These are phyloP conservation scores for Byasa hedistus DNA, from an alignment of 2,888 invertebrate species.

Conservation along the genomic window DNA sequence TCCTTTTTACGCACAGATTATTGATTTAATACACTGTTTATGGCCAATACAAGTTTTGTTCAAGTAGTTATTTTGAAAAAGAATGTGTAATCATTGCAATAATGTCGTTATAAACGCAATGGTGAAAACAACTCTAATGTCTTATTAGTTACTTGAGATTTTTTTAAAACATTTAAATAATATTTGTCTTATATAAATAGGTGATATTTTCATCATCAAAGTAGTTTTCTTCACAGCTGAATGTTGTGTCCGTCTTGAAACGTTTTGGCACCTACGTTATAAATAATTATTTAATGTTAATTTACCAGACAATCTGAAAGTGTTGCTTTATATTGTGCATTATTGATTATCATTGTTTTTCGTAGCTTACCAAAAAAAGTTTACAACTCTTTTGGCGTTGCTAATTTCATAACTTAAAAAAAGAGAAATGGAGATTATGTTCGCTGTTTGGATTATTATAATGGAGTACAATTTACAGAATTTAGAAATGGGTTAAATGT, in stretches of 20 bases:
- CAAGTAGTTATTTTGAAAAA: not conserved
- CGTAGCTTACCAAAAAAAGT: not conserved
- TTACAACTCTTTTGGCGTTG: not conserved
- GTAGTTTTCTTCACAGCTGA: no score
- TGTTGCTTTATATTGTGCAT: slow-evolving; percentile 5
- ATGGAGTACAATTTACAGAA: slow-evolving; percentile 8
- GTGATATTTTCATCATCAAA: no score
- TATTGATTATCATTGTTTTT: slow-evolving; percentile 1
- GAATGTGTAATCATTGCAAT: not conserved
- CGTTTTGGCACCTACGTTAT: no score
- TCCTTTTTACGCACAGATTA: not conserved
- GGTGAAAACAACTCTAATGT: no score
- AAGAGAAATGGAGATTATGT: not conserved
- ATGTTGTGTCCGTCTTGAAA: no score
- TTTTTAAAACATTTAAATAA: no score
- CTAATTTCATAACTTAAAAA: not conserved
- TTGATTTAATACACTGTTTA: not conserved
- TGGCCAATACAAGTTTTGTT: not conserved
- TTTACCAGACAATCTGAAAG: not conserved
- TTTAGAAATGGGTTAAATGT: slow-evolving; percentile 15
- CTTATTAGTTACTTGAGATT: no score
- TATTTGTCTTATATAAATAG: no score
- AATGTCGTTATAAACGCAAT: no score
- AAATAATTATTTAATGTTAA: not conserved
- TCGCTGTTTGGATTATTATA: not conserved